Percentiles rank a stretch among this genome's conserved stretches.
These are phyloP conservation scores for Bubalus kerabau DNA, from an alignment of 2,113 vertebrate species.

Conservation along the genomic window DNA sequence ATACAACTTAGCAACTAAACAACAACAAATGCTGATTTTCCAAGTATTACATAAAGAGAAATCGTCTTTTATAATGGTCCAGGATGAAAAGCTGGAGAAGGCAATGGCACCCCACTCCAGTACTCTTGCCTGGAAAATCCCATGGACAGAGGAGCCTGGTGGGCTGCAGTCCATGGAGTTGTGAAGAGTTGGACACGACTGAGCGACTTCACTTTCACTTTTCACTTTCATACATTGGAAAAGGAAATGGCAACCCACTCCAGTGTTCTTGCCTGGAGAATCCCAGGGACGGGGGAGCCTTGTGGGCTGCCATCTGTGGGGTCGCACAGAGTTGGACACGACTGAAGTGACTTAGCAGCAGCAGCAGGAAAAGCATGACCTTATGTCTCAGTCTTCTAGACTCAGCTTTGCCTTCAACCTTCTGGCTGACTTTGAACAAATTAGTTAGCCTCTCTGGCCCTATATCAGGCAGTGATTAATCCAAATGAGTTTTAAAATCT, in stretches of 20 bases:
- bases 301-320: too few relatives aligned
- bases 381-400: neutral
- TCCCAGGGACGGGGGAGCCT: too few relatives aligned
- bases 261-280: too few relatives aligned
- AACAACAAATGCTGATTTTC: neutral
- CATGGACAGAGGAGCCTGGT: too few relatives aligned
- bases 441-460: neutral
- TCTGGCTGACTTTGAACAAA: neutral
- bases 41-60: neutral
- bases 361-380: neutral
- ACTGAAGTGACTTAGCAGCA: too few relatives aligned
- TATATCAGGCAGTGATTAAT: neutral
- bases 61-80: neutral
- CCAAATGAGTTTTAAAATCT: neutral
- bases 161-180: too few relatives aligned
- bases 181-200: rapidly evolving
- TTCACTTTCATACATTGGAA: too few relatives aligned
- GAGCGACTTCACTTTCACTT: too few relatives aligned
- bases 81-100: neutral
- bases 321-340: rapidly evolving
- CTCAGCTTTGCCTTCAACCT: neutral
- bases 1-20: neutral
- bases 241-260: too few relatives aligned
- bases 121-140: too few relatives aligned
- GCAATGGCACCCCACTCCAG: too few relatives aligned